These are phyloP conservation scores for Bettongia penicillata DNA, from an alignment of 2,113 vertebrate genomes.

Conservation along the genomic window DNA sequence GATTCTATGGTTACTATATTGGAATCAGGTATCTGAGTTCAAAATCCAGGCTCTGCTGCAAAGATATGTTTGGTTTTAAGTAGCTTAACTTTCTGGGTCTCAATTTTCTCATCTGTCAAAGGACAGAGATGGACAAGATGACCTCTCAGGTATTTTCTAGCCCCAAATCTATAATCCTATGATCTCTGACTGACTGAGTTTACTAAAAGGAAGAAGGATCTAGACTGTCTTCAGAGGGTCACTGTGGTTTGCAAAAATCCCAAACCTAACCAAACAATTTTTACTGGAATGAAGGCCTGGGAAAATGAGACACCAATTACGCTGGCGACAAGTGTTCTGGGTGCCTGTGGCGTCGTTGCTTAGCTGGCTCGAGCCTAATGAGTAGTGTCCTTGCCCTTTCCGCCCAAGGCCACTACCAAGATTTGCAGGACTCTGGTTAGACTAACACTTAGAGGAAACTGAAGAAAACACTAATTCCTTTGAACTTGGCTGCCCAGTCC, in stretches of 20 bases:
- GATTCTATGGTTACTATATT: background rate
- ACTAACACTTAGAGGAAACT: constrained; percentile 9
- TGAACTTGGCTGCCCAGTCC: constrained; percentile 19
- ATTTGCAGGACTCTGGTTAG: constrained; percentile 45
- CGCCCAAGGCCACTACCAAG: constrained; percentile 54
- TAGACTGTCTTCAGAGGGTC: constrained; percentile 54
- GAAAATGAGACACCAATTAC: constrained; percentile 77
- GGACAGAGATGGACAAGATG: background rate
- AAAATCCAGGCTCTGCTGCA: background rate
- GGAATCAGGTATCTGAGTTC: background rate
- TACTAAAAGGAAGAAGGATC: constrained; percentile 29
- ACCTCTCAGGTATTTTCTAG: background rate
- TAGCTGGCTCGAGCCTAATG: constrained; percentile 73
- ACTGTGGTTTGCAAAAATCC: constrained; percentile 73
- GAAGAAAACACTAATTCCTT: constrained; percentile 19
- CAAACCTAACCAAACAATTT: constrained; percentile 68
- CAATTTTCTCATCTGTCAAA: background rate
- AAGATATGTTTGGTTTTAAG: background rate
- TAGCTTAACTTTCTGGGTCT: background rate
- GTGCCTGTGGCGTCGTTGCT: constrained; percentile 21
- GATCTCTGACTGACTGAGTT: constrained; percentile 41
- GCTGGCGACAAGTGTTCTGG: constrained; percentile 73
- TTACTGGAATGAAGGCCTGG: constrained; percentile 76
- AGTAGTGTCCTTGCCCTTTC: constrained; percentile 70
- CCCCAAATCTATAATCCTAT: background rate